Base-by-base conservation (phyloP, 2,797 vertebrate species). In the Chaetophractus vellerosus region DNA sequence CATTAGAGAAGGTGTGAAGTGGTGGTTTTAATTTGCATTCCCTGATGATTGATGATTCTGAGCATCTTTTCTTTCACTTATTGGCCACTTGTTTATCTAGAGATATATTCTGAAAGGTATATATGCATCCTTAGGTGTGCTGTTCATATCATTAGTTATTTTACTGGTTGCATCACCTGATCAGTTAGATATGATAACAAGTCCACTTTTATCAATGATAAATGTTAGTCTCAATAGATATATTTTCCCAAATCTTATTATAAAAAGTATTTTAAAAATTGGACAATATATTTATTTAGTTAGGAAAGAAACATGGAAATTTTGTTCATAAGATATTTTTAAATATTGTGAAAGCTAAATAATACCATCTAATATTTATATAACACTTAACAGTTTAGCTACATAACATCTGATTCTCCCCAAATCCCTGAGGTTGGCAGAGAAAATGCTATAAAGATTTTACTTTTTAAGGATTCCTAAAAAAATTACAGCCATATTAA, bases 301-400 rank as follows among this genome's bases (percentile, higher is more conserved):
- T 72, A 72, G 45, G 64, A 89, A 84, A 57, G 45, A 92, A 88
- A 83, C n/a, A 45, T 55, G 36, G 21, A 61, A 21, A 33, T 82
- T 61, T 81, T 83, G 7, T 75, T 80, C 15, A 36, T 64, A 68
- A 80, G 80, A 61, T 66, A 55, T 36, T 69, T 36, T 69, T 38
- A 31, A 86, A 26, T n/a, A 31, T 81, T 85, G 59, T 63, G 21
- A 94, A 76, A 57, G 26, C 55, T 90, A 72, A 94, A 33, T 82
- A 85, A 71, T 92, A 90, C 38, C 26, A 92, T 57, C 26, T 82
- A 82, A 69, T 92, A 81, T 64, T 90, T 92, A 66, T 82, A 81
- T 63, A 82, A 90, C 38, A 87, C 28, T 64, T 75, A 74, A 87
- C 66, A 90, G 50, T 83, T 93, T 83, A 78, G 76, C 81, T 78